Base-by-base conservation (phyloP, 2,797 vertebrate genomes). In the Lacerta bilineata region DNA sequence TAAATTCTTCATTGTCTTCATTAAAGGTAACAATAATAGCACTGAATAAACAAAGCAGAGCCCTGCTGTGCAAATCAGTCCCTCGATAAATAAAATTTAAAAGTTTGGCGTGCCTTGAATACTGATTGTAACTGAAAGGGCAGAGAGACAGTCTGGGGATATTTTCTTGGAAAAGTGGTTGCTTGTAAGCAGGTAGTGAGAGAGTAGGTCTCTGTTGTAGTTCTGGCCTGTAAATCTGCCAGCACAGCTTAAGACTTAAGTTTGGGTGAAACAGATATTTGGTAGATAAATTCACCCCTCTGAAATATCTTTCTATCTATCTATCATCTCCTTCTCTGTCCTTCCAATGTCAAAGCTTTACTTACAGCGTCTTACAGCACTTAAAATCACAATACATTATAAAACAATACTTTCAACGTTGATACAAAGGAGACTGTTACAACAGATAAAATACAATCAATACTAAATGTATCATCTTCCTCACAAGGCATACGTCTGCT, bases 1-100 rank as follows among this genome's bases (percentile, higher is more conserved):
- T 87, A 94, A 95, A 94, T 92, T 93, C 93, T 93, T 96, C 94
- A 94, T 95, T 95, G 94, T 95, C 93, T 95, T 95, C 94, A 93
- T 95, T 95, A 95, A 94, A 95, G 93, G 92, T 95, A 96, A 94
- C 89, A 94, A 89, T 79, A 86, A 86, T 91, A 90, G 91, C 15
- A 41, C 87, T 87, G 92, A 93, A 94, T 94, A 96, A 95, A 94
- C 92, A 94, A 96, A 95, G 92, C 33, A 89, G 88, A 93, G 80
- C 71, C 92, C 91, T 87, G 91, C 93, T 93, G 91, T 94, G 94
- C 93, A 94, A 95, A 94, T 93, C 91, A 94, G 90, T 90, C 91
- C 82, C 86, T 93, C 93, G 90, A 93, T 93, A 96, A 95, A 95
- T 90, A 95, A 93, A 93, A 95, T 90, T 93, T 91, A 94, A 95